Evolutionary conservation across 2,888 invertebrate species (phyloP), one percentile per base, ranked within the genome.

Genomic region (Smittia sp.): DNA sequence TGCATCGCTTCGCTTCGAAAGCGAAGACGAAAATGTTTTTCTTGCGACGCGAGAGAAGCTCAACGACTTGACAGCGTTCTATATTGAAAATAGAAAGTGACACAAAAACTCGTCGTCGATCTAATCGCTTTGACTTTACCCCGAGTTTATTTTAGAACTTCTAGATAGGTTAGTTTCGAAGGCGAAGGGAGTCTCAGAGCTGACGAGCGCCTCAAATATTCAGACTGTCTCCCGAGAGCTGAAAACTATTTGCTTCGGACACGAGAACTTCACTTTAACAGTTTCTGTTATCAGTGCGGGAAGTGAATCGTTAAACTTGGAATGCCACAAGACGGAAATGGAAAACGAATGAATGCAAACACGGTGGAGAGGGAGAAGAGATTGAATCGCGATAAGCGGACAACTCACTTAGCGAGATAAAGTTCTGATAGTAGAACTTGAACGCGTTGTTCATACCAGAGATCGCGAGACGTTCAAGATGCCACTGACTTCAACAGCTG

Each of bases 381-480:
- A 6, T 41, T 70, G 41, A 62, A 9, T 39, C 39, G 18, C 7
- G 24, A 38, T 22, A 1, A 62, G 24, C 3, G 46, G 3, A 62
- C 13, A 41, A 73, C 63, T 65, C 65, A 73, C 73, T 65, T 63
- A 73, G 18, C n/a, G 63, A 65, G 25, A 65, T 46, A 32, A 73
- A 65, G 24, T 46, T 73, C 18, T 52, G 73, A 65, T 73, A 73
- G 62, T 65, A 73, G 15, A 32, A 15, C 15, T 65, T 65, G 20
- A 73, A 73, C 22, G 65, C 62, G 22, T 72, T 58, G 62, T 73
- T 63, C 73, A 73, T 73, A 22, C 54, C 39, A 69, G 20, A n/a
- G 9, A 7, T 65, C 13, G 22, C 58, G 58, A 32, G 32, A 32
- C 3, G 3, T 39, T 39, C 13, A 39, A 39, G 13, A 39, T 13